Conservation (phyloP, 2,113 vertebrate species). For the Cyphomyrus plagiostoma region DNA sequence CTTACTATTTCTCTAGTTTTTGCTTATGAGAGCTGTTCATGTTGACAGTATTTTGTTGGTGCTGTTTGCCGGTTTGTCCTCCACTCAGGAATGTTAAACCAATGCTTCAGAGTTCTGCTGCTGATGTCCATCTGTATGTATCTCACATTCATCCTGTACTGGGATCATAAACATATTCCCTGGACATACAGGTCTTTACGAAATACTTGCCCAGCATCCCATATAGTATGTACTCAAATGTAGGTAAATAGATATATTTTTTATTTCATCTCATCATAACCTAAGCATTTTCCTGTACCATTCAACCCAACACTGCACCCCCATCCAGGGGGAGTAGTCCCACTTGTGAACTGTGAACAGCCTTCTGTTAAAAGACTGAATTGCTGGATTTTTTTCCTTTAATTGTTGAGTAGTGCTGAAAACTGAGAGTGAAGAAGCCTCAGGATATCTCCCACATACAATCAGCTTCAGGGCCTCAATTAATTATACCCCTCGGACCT, state of each 20-base stretch:
- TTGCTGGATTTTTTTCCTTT: neutral
- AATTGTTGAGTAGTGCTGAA: slow-evolving; percentile 27
- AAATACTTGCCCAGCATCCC: neutral
- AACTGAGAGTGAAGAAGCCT: slow-evolving; percentile 39
- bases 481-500: slow-evolving; percentile 47
- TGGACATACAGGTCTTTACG: neutral
- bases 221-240: neutral
- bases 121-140: neutral
- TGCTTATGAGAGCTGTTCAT: neutral
- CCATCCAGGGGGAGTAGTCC: neutral
- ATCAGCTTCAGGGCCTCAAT: slow-evolving; percentile 47
- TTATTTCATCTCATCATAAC: neutral
- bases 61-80: neutral
- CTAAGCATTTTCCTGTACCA: neutral
- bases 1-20: neutral
- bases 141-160: neutral
- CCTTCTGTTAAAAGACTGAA: neutral
- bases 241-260: neutral
- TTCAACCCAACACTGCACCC: neutral
- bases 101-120: neutral
- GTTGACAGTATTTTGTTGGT: neutral
- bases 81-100: neutral
- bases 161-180: neutral
- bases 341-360: neutral
- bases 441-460: slow-evolving; percentile 41